A percentile compares a stretch with the other conserved stretches of the same genome.
Conservation (phyloP, 2,113 vertebrate genomes). For the Cettia cetti region DNA sequence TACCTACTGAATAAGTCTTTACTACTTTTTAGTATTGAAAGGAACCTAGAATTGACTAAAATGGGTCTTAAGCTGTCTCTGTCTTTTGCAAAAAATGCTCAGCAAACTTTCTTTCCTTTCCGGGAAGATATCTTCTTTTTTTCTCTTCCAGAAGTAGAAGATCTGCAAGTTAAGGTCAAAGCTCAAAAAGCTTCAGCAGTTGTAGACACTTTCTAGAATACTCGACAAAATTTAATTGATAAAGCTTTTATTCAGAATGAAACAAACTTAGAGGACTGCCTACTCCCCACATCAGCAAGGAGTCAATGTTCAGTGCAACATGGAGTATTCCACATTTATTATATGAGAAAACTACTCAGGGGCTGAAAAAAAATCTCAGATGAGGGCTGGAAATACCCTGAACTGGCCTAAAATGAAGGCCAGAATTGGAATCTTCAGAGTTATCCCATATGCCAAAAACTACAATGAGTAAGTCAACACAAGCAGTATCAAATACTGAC, state of each 20-base stretch:
- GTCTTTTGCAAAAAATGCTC: not conserved
- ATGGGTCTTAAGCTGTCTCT: not conserved
- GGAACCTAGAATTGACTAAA: not conserved
- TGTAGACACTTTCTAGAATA: not conserved
- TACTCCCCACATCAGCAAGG: not conserved
- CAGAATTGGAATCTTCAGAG: not conserved
- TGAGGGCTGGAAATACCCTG: not conserved
- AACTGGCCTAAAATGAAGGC: not conserved
- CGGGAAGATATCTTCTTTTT: not conserved
- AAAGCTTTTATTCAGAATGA: not conserved
- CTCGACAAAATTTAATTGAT: not conserved
- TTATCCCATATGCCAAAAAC: not conserved
- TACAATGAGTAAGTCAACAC: conserved; percentile 9
- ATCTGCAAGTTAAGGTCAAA: not conserved
- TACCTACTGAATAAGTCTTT: not conserved
- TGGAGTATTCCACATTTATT: not conserved
- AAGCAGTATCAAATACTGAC: conserved; percentile 39
- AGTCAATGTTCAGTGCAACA: not conserved
- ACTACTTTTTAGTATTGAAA: not conserved
- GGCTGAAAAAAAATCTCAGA: not conserved
- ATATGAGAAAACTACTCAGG: not conserved
- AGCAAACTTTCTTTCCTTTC: not conserved
- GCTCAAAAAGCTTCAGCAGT: not conserved
- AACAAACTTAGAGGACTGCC: not conserved
- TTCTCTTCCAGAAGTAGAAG: not conserved